Percentiles rank a stretch among this genome's conserved stretches.
These are phyloP conservation scores for Sitta europaea DNA, from an alignment of 2,113 vertebrate genomes.

Conservation along the genomic window DNA sequence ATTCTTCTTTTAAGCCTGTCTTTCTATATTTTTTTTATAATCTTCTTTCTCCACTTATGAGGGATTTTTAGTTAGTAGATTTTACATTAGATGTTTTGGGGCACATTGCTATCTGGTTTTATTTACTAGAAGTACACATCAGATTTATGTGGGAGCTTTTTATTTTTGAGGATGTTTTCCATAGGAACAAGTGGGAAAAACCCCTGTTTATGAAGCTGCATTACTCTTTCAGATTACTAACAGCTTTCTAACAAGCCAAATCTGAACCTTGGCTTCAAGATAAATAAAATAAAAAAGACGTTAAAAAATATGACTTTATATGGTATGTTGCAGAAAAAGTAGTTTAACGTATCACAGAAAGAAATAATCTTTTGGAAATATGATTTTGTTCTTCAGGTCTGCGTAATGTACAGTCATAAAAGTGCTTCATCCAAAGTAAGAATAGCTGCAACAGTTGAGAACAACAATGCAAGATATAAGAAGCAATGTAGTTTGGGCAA, in stretches of 20 bases:
- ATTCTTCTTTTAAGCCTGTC: not conserved
- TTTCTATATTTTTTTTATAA: not conserved
- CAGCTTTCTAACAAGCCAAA: not conserved
- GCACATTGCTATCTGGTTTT: not conserved
- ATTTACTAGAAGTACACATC: not conserved
- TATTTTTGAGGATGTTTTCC: not conserved
- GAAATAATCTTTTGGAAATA: not conserved
- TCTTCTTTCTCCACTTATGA: not conserved
- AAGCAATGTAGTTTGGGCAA: not conserved
- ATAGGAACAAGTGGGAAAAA: not conserved
- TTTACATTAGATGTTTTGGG: not conserved
- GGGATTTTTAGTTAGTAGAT: not conserved
- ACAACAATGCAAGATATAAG: not conserved
- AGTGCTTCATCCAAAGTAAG: not conserved
- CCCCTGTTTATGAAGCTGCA: not conserved
- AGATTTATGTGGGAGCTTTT: not conserved
- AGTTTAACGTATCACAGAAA: not conserved
- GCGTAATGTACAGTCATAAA: not conserved
- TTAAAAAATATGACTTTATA: not conserved
- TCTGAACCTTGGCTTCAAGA: not conserved
- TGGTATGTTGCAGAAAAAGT: slow-evolving; percentile 20
- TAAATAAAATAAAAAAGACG: not conserved
- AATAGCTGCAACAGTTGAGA: not conserved
- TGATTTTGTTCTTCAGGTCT: slow-evolving; percentile 31
- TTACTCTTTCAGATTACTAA: not conserved